Base-by-base conservation (phyloP, 1,140 invertebrate genomes). In the Trichonephila inaurata region DNA sequence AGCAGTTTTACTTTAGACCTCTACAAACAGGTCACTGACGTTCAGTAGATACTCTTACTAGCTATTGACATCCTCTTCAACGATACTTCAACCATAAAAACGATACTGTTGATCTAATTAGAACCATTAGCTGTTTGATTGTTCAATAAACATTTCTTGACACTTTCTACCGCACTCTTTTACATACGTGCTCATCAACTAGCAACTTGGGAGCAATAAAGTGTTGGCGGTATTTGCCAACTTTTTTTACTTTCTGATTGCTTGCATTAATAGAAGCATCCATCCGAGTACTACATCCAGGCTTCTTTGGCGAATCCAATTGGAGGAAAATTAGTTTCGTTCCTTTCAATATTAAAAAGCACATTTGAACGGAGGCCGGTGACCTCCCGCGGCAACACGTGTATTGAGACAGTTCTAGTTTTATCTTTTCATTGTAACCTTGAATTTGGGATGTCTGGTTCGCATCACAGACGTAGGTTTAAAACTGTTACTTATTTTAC, bases 371-470 rank as follows among this genome's bases (percentile, higher is more conserved):
- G 51, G 82, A 60, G 82, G 82, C 19, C 82, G 51, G 8, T 83
- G 82, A 83, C 82, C 82, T 51, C 21, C 12, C 72, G 33, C 18
- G 28, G 82, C 21, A 24, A 44, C 44, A 83, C 82, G 44, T 33
- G 44, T 33, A 40, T 24, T 8, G 82, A 83, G 82, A 51, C 82
- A 8, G n/a, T 24, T 14, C 51, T 6, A n/a, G 82, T 58, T 83
- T 83, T 83, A 28, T 51, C 51, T 51, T 51, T 51, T n/a, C n/a
- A 83, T 58, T 24, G 19, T 83, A 83, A 83, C 82, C 82, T 83
- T 83, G 82, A 83, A 60, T 83, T 14, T 24, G 82, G 51, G 82
- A 28, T 83, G 82, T 83, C 82, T 83, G 82, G 82, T 24, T 51
- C 2, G 8, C 21, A 40, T 21, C 33, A 12, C 28, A 18, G 72